Evolutionary conservation across 2,797 vertebrate genomes (phyloP).

Genomic region (Anguilla pacifica): DNA sequence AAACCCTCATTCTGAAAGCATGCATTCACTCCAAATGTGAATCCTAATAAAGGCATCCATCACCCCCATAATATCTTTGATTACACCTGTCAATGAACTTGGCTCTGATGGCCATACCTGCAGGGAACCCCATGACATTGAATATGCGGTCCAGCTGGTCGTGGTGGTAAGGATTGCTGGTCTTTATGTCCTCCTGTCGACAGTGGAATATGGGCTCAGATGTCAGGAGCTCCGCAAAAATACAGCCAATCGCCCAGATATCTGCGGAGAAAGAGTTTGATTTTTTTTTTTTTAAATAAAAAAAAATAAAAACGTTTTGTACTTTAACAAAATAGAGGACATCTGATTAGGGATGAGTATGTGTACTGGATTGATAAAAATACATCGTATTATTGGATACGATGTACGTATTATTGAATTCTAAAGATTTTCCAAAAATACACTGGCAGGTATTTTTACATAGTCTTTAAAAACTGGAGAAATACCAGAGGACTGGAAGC

Average conservation of each 20-base stretch:
- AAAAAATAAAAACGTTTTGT: background rate
- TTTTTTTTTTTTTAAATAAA: background rate
- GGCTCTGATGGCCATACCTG: slow-evolving; percentile 74
- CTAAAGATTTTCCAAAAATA: too few species aligned
- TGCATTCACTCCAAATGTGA: background rate
- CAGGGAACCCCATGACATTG: slow-evolving; percentile 99
- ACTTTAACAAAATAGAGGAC: too few species aligned
- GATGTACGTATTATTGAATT: too few species aligned
- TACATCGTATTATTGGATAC: too few species aligned
- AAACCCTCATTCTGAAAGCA: background rate
- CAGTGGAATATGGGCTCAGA: slow-evolving; percentile 99
- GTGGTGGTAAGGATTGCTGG: slow-evolving; percentile 99
- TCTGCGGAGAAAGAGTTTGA: slow-evolving; percentile 69
- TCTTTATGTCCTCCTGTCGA: slow-evolving; percentile 99
- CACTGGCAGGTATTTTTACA: too few species aligned
- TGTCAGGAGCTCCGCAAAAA: slow-evolving; percentile 99
- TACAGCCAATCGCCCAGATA: slow-evolving; percentile 99
- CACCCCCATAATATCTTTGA: background rate
- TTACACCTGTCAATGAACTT: background rate
- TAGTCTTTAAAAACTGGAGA: too few species aligned
- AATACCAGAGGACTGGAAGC: too few species aligned
- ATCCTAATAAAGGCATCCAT: background rate
- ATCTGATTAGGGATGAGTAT: too few species aligned
- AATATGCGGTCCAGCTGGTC: slow-evolving; percentile 99
- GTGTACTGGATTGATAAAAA: too few species aligned